phyloP scores from a whole-genome alignment of 2,113 vertebrate genomes.

The Bufo gargarizans region DNA sequence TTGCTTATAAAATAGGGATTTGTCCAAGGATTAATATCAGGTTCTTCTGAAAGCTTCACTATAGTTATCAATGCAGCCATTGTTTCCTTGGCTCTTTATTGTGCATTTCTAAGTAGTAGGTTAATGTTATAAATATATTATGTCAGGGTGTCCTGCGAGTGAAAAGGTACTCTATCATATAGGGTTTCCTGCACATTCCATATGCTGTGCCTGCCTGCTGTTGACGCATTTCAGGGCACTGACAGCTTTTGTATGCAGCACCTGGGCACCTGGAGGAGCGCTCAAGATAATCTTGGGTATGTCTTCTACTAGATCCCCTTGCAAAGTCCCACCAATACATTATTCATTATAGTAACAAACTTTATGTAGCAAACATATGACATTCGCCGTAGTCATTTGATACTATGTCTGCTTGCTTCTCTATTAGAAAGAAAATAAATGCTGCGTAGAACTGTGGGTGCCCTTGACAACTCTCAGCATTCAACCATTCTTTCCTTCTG shows the following conservation, averaged over 20 bases:
- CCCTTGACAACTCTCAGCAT: background rate
- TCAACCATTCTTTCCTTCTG: background rate
- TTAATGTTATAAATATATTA: conserved; percentile 7
- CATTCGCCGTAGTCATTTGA: background rate
- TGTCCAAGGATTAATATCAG: background rate
- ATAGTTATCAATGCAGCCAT: conserved; percentile 1
- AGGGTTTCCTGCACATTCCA: conserved; percentile 14
- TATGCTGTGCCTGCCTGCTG: conserved; percentile 16
- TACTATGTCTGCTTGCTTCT: background rate
- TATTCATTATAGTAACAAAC: background rate
- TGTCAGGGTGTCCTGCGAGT: background rate
- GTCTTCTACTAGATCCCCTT: background rate
- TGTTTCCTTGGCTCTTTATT: background rate
- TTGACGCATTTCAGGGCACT: background rate
- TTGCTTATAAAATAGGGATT: background rate
- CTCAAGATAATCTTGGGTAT: conserved; percentile 1
- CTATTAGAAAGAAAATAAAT: background rate
- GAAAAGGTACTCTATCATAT: conserved; percentile 16
- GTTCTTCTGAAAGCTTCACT: background rate
- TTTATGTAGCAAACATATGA: background rate
- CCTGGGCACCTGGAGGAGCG: conserved; percentile 15
- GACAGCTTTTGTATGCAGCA: conserved; percentile 14
- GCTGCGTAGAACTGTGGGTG: background rate
- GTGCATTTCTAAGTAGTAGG: background rate
- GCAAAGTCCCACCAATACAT: background rate